These are phyloP conservation scores for Argya squamiceps DNA, from an alignment of 2,797 vertebrate genomes.

Conservation along the genomic window DNA sequence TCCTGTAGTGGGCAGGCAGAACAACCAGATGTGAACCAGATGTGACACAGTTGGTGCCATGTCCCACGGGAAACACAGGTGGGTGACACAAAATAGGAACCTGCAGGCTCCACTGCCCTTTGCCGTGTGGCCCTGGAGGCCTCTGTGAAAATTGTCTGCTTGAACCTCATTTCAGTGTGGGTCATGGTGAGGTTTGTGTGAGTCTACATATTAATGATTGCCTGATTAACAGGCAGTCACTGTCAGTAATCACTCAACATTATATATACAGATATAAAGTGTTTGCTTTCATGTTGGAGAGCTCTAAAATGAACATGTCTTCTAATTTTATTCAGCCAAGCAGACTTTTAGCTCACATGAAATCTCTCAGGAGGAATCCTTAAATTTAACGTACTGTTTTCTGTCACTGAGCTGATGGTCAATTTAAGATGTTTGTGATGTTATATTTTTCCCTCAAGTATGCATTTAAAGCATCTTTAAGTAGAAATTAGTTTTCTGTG, in stretches of 20 bases:
- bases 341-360: background rate
- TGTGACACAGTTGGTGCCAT: rapidly evolving
- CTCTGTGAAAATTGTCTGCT: background rate
- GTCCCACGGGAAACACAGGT: background rate
- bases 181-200: background rate
- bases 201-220: background rate
- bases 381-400: background rate
- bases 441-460: background rate
- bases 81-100: background rate
- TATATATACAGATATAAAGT: background rate
- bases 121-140: rapidly evolving
- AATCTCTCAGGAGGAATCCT: background rate
- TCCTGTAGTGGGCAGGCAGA: background rate
- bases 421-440: background rate
- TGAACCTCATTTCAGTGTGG: background rate
- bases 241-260: background rate
- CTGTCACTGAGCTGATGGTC: background rate
- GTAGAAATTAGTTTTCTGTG: background rate
- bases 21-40: too few relatives aligned
- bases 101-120: background rate
- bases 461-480: background rate
- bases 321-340: background rate
- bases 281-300: background rate
- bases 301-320: background rate
- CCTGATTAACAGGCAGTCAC: background rate